Percentiles rank a stretch among this genome's conserved stretches.
Conservation (phyloP, 1,140 invertebrate genomes). For the Lucilia cuprina region DNA sequence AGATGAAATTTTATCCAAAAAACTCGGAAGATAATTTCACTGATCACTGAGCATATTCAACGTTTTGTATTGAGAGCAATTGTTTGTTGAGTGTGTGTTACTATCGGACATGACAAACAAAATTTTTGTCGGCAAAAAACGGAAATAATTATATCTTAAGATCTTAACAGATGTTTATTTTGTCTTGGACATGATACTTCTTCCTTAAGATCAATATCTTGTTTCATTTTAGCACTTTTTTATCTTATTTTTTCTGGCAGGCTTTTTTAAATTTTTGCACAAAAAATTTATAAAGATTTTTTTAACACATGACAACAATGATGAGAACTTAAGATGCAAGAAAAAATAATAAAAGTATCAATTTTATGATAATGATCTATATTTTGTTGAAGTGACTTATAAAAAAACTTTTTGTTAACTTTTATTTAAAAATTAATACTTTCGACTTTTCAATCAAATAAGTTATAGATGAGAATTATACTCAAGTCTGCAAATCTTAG, state of each 20-base stretch:
- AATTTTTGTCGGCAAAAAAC: background rate
- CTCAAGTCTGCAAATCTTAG: too few relatives aligned
- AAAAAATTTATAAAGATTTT: background rate
- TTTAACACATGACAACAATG: background rate
- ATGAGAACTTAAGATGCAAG: background rate
- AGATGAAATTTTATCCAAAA: background rate
- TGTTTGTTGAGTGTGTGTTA: background rate
- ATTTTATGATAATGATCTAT: background rate
- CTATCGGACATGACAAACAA: background rate
- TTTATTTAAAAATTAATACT: background rate
- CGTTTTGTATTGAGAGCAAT: background rate
- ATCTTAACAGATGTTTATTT: background rate
- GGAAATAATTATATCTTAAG: conserved; percentile 14
- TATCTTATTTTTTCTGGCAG: background rate
- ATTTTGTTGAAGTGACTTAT: too few relatives aligned
- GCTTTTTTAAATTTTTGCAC: background rate
- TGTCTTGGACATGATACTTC: background rate
- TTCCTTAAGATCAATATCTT: background rate
- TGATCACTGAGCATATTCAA: background rate
- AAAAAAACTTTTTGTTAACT: background rate
- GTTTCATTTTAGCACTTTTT: conserved; percentile 7
- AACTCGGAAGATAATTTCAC: conserved; percentile 11
- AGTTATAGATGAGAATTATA: too few relatives aligned
- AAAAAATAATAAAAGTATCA: background rate
- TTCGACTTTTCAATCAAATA: too few relatives aligned